phyloP scores from a whole-genome alignment of 2,113 vertebrate species.

The Psittacula cyanocephala region DNA sequence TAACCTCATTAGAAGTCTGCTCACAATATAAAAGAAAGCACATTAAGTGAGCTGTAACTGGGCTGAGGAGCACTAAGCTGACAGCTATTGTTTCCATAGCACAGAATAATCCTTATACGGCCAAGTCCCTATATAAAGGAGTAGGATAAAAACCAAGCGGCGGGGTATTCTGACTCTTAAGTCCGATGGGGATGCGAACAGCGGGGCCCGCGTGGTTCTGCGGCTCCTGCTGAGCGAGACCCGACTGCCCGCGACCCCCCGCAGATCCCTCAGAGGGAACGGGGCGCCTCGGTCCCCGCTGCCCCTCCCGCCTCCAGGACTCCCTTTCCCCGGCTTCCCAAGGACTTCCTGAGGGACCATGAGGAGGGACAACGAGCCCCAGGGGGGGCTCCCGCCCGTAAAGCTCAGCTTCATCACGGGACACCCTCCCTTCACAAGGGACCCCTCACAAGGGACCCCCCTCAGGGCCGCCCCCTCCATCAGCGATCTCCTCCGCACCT shows the following conservation, averaged over 20 bases:
- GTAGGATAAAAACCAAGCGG: background rate
- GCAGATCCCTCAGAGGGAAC: accelerated
- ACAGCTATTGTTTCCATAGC: background rate
- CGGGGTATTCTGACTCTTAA: background rate
- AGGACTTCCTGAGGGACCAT: accelerated
- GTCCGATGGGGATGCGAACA: background rate
- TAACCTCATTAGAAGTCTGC: conserved; percentile 38
- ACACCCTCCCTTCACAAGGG: background rate
- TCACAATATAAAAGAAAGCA: background rate
- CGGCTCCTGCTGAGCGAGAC: background rate
- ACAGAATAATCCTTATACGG: background rate
- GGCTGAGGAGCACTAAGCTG: background rate
- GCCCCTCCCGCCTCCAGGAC: background rate
- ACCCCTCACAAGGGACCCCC: background rate
- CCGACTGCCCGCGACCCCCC: accelerated
- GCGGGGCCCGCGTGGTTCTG: background rate
- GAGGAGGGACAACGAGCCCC: background rate
- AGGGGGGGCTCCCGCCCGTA: too few relatives aligned
- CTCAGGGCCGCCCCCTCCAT: background rate
- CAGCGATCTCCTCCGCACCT: background rate
- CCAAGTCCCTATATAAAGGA: background rate
- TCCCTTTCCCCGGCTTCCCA: background rate
- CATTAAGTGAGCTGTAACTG: background rate
- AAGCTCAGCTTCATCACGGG: background rate
- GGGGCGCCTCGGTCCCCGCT: accelerated